Evolutionary conservation across 2,797 vertebrate species (phyloP).

Genomic region (Harpagifer antarcticus): DNA sequence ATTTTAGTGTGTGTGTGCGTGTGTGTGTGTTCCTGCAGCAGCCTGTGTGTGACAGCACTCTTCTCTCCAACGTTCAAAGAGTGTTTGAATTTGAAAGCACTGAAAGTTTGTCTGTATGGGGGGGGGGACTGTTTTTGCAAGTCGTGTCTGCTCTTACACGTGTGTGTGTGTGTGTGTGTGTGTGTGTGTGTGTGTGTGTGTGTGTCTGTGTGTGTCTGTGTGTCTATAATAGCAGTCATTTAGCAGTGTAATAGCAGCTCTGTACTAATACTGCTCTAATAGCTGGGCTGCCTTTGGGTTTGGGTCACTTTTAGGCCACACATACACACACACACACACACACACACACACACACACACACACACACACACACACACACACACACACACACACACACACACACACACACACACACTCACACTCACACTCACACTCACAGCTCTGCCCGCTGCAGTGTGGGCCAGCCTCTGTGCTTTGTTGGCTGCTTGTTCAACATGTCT

Average conservation of each 20-base stretch:
- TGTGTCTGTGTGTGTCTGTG: slow-evolving; percentile 28
- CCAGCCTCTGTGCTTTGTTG: slow-evolving; percentile 77
- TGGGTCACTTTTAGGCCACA: slow-evolving; percentile 76
- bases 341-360: slow-evolving; percentile 24
- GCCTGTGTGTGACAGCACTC: slow-evolving; percentile 21
- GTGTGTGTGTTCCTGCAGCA: neutral
- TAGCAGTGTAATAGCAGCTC: slow-evolving; percentile 77
- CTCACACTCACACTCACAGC: slow-evolving; percentile 17
- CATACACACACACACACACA: slow-evolving; percentile 59
- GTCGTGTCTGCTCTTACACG: slow-evolving; percentile 34
- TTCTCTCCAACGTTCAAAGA: slow-evolving; percentile 12
- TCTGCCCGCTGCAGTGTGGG: slow-evolving; percentile 47
- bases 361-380: neutral
- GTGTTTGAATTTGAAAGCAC: slow-evolving; percentile 15
- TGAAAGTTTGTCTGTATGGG: neutral
- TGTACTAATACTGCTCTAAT: slow-evolving; percentile 79
- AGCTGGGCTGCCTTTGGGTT: slow-evolving; percentile 68
- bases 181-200: slow-evolving; percentile 14
- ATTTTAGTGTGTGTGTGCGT: neutral
- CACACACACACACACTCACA: slow-evolving; percentile 14
- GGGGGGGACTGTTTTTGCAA: slow-evolving; percentile 36
- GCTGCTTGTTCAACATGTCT: slow-evolving; percentile 70
- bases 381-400: slow-evolving; percentile 3
- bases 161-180: slow-evolving; percentile 20
- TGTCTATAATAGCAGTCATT: slow-evolving; percentile 73